Evolutionary conservation across 2,797 vertebrate species (phyloP).

Genomic region (Kryptopterus vitreolus): DNA sequence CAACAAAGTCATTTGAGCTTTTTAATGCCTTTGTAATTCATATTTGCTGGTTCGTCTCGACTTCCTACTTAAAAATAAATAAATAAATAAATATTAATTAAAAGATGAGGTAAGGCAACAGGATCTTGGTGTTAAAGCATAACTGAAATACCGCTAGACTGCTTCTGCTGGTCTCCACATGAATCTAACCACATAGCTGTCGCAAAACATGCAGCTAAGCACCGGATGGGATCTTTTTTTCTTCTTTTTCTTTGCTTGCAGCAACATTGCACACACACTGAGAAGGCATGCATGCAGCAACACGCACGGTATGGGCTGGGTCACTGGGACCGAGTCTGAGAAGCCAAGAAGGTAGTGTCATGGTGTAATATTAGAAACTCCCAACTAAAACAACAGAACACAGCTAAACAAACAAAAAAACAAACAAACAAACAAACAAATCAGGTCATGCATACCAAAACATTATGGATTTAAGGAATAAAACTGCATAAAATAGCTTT

Average conservation of each 20-base stretch:
- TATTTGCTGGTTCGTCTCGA: no score
- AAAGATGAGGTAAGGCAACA: neutral
- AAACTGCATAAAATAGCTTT: neutral
- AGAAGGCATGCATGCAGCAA: conserved; percentile 41
- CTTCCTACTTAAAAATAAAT: neutral
- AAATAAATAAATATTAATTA: neutral
- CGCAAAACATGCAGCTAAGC: conserved; percentile 1
- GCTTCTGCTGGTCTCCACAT: conserved; percentile 46
- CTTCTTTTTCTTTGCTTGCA: no score
- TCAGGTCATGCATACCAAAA: no score
- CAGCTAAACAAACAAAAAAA: no score
- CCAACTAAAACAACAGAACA: neutral
- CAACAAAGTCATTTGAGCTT: neutral
- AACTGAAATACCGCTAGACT: conserved; percentile 47
- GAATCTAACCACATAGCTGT: conserved; percentile 36
- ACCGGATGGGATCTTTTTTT: conserved; percentile 40
- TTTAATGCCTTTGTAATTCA: neutral
- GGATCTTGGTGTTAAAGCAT: conserved; percentile 33
- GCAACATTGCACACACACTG: neutral
- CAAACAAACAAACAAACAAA: no score
- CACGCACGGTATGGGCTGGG: conserved; percentile 54
- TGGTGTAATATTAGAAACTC: conserved; percentile 42
- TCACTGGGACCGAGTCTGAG: conserved; percentile 29
- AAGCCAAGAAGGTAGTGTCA: no score
- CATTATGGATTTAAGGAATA: neutral